Base-by-base conservation (phyloP, 2,888 invertebrate genomes). In the Adelognathus sp. region DNA sequence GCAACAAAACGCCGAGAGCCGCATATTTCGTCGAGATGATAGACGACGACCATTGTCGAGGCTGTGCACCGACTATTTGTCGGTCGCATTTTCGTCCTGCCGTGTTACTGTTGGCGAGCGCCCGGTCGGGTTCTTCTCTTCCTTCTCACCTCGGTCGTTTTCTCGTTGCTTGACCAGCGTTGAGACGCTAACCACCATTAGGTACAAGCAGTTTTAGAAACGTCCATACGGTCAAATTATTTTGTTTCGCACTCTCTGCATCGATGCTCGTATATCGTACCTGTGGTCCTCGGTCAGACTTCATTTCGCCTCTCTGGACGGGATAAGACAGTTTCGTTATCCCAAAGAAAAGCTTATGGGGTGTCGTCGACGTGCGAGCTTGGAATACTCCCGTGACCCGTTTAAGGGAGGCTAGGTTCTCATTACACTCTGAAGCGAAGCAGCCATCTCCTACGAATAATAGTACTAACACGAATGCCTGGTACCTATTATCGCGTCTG, bases 1-100 rank as follows among this genome's bases (percentile, higher is more conserved):
- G 63, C 63, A 11, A 63, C 63, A 27, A 9, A n/a, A n/a, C n/a
- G n/a, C n/a, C 63, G 29, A 29, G 63, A 63, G 63, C 44, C 78
- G 83, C 73, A 76, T 83, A 83, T 82, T 85, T 81, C 80, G 77
- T 67, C 44, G 63, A 44, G 80, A 86, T 87, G 86, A 87, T 87
- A 78, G 85, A 87, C 83, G 86, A 80, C 78, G 77, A 70, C 46
- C 77, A 81, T n/a, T n/a, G 81, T 36, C 44, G 27, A 9, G 29
- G 76, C 66, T 73, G n/a, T n/a, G 81, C 64, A 41, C 82, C 83
- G 84, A 86, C 86, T 86, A 87, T 87, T 87, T 87, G 87, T 83
- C 82, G 81, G n/a, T n/a, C n/a, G 82, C 81, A 82, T 81, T 82
- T 84, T 83, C 75, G 81, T 83, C 76, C 83, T 44, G n/a, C 36